Evolutionary conservation across 2,113 vertebrate genomes (phyloP).

Genomic region (Osmerus mordax): DNA sequence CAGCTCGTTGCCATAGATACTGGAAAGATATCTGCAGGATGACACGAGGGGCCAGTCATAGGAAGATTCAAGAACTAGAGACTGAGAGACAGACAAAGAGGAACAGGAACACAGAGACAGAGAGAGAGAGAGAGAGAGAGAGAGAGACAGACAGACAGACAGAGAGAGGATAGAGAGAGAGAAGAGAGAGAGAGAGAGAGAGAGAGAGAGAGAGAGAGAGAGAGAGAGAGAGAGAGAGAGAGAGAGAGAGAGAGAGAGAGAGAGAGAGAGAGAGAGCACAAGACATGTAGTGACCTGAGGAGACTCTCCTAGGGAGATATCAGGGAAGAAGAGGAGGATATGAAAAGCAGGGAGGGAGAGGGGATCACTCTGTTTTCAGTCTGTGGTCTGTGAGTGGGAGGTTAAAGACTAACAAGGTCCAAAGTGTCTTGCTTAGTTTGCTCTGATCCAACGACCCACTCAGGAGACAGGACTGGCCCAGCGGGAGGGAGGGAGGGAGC

Average conservation of each 20-base stretch:
- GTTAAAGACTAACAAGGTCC: constrained; percentile 50
- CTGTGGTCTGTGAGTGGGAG: neutral
- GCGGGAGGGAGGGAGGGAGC: neutral
- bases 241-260: constrained; percentile 7
- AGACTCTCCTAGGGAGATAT: constrained; percentile 17
- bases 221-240: neutral
- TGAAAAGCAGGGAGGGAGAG: neutral
- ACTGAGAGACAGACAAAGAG: neutral
- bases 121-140: constrained; percentile 18
- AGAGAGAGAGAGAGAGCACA: constrained; percentile 7
- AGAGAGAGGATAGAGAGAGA: constrained; percentile 13
- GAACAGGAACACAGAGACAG: constrained; percentile 17
- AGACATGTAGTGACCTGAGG: constrained; percentile 10
- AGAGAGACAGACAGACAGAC: neutral
- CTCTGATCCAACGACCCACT: constrained; percentile 36
- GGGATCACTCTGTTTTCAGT: neutral
- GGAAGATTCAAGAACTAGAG: constrained; percentile 32
- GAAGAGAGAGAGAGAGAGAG: constrained; percentile 11
- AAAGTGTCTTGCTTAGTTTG: constrained; percentile 47
- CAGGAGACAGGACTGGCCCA: constrained; percentile 17
- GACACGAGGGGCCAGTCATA: constrained; percentile 18
- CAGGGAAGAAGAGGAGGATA: constrained; percentile 10
- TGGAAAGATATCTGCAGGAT: constrained; percentile 42
- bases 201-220: constrained; percentile 18
- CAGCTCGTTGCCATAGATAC: constrained; percentile 69